Percentiles rank a stretch among this genome's conserved stretches.
These are phyloP conservation scores for Rhinoptilus africanus DNA, from an alignment of 2,113 vertebrate species.

Conservation along the genomic window DNA sequence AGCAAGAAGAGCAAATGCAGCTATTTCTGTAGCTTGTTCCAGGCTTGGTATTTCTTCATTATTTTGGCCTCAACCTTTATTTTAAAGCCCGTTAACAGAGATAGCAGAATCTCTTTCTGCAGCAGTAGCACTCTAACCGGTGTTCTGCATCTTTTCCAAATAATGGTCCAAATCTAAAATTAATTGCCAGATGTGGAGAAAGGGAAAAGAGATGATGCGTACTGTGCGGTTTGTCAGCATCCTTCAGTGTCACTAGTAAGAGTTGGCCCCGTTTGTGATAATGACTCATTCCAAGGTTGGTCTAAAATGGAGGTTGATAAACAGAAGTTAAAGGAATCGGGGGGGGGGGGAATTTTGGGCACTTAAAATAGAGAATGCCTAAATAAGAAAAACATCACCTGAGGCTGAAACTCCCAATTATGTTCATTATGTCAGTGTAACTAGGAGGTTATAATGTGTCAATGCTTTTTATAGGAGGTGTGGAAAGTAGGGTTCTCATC, in stretches of 20 bases:
- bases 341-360: no score
- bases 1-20: not conserved
- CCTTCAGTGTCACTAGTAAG: not conserved
- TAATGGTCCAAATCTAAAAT: not conserved
- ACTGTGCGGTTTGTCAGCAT: not conserved
- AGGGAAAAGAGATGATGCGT: not conserved
- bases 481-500: not conserved
- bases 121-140: accelerated
- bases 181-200: not conserved
- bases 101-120: not conserved
- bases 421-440: accelerated
- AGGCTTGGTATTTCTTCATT: not conserved
- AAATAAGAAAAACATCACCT: not conserved
- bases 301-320: not conserved
- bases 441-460: accelerated
- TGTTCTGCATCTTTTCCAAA: not conserved
- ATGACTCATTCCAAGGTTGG: not conserved
- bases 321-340: no score
- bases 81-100: not conserved
- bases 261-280: not conserved
- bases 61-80: not conserved
- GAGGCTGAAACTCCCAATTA: not conserved
- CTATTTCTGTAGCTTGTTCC: not conserved
- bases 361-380: not conserved
- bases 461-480: no score